Percentiles rank a stretch among this genome's conserved stretches.
Evolutionary conservation across 2,888 invertebrate species (phyloP).

Genomic region (Psylliodes chrysocephalus): DNA sequence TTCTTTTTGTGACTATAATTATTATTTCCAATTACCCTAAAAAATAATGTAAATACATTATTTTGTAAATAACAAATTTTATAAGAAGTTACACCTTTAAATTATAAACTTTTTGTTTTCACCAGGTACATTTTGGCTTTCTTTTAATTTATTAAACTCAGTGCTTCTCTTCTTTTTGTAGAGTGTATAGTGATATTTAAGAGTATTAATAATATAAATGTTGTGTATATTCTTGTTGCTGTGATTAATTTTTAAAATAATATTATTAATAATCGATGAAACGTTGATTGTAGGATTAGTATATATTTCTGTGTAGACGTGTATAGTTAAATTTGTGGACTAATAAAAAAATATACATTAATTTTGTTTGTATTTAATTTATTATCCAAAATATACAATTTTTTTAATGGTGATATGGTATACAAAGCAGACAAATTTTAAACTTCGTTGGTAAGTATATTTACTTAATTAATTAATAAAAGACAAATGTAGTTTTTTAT

Average conservation of each 20-base stretch:
- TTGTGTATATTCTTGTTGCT: conserved; percentile 65
- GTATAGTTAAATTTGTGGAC: conserved; percentile 62
- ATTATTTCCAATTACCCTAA: too few species aligned
- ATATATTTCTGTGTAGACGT: conserved; percentile 61
- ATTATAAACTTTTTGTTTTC: conserved; percentile 5
- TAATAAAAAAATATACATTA: conserved; percentile 54
- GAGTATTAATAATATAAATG: conserved; percentile 54
- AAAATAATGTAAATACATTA: too few species aligned
- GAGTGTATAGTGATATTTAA: conserved; percentile 53
- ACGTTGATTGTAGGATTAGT: conserved; percentile 56
- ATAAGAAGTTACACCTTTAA: too few species aligned
- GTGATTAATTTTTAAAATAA: conserved; percentile 63
- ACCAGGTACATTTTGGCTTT: not conserved
- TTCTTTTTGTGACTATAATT: too few species aligned
- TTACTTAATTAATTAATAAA: too few species aligned
- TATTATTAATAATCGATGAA: conserved; percentile 48
- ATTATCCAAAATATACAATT: not conserved
- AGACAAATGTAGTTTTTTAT: too few species aligned
- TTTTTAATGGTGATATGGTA: conserved; percentile 6
- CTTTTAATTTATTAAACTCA: conserved; percentile 39
- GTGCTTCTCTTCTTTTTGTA: conserved; percentile 44
- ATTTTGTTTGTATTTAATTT: conserved; percentile 28
- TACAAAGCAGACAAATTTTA: too few species aligned
- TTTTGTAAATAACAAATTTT: too few species aligned
- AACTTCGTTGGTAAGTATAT: too few species aligned